Evolutionary conservation across 2,888 invertebrate species (phyloP).

Genomic region (Chaetoderma sp.): DNA sequence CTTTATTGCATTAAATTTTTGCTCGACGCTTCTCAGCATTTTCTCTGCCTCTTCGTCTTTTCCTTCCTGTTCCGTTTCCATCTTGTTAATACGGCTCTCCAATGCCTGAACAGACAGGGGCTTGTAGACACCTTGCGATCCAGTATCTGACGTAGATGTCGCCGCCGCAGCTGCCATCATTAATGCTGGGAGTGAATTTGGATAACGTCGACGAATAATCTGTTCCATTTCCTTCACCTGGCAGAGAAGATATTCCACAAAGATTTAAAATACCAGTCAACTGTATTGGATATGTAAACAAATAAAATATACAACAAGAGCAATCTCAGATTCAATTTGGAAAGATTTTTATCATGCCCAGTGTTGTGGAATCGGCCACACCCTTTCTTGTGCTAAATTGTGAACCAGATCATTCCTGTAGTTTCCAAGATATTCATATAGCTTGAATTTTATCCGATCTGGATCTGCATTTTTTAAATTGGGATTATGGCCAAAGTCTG

Average conservation of each 20-base stretch:
- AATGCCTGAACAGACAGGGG: conserved; percentile 51
- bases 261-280: too few species aligned
- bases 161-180: conserved; percentile 64
- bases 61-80: conserved; percentile 59
- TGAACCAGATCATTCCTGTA: too few species aligned
- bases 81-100: conserved; percentile 57
- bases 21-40: conserved; percentile 60
- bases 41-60: conserved; percentile 61
- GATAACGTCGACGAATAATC: conserved; percentile 61
- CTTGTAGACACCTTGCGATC: conserved; percentile 29
- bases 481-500: too few species aligned
- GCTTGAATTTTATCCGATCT: too few species aligned
- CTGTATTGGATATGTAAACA: neutral
- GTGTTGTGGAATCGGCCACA: too few species aligned
- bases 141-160: conserved; percentile 36
- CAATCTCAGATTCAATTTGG: neutral
- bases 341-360: too few species aligned
- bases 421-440: too few species aligned
- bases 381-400: too few species aligned
- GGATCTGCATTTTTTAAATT: too few species aligned
- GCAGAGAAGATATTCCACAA: neutral
- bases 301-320: neutral
- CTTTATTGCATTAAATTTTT: conserved; percentile 65
- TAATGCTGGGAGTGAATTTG: conserved; percentile 64
- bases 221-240: conserved; percentile 67